Base-by-base conservation (phyloP, 2,888 invertebrate species). In the Ommatoiulus sabulosus region DNA sequence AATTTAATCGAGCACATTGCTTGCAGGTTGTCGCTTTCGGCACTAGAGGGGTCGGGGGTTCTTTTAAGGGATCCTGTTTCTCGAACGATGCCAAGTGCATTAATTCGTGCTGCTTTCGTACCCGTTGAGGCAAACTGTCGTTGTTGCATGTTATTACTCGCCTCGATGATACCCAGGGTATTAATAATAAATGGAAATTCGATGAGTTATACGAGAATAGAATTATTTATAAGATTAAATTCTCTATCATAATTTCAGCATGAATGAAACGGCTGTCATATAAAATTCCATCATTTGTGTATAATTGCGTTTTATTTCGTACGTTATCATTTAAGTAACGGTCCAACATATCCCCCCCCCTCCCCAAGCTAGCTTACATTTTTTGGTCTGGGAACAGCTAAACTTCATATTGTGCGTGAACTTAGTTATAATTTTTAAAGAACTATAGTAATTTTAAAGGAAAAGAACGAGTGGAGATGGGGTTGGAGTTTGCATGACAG, bases 161-260 rank as follows among this genome's bases (percentile, higher is more conserved):
- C 6, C 57, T n/a, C n/a, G 57, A 57, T 57, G 24, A 72, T 72
- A 20, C 24, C 24, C 8, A 24, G 72, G 4, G 72, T 7, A 24
- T 72, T 24, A 72, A 72, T 72, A 72, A 72, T 72, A n/a, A 72
- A 72, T 72, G 24, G 24, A 24, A 72, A 24, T 24, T 72, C 72
- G 72, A 72, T 72, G 72, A 24, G n/a, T 24, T 8, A n/a, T 24
- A 72, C 10, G 72, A 8, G 8, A n/a, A 72, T 72, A n/a, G 72
- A 72, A 72, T 72, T 24, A 7, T 72, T 72, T 72, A 72, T 72
- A 20, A 24, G 72, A 72, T 72, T 72, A 72, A 72, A 24, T 72
- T 72, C 24, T n/a, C 72, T 72, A 24, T 24, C 72, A 17, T 72
- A 10, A 10, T 8, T 72, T 2, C 24, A 4, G 72, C 72, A 72